Conservation (phyloP, 2,797 vertebrate species). For the Enteromius viviparus region DNA sequence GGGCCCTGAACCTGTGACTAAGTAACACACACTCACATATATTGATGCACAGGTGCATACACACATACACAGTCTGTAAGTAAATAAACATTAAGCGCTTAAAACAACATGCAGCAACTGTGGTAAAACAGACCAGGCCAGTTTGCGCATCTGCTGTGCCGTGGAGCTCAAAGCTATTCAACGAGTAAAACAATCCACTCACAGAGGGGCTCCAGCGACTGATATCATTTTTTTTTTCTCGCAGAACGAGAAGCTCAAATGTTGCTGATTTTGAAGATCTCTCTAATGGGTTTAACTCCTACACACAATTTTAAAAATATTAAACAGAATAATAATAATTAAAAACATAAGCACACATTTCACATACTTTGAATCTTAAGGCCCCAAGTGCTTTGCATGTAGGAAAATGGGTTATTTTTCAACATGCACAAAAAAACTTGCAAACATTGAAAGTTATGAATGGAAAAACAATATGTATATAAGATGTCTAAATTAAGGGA, state of each 20-base stretch:
- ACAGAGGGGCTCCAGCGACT: neutral
- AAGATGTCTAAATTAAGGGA: neutral
- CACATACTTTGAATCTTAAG: neutral
- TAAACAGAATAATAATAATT: neutral
- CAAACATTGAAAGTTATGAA: neutral
- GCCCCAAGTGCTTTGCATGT: neutral
- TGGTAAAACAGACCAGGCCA: slow-evolving; percentile 55
- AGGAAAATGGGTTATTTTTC: neutral
- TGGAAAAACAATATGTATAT: neutral
- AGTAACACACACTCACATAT: slow-evolving; percentile 24
- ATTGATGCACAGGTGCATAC: slow-evolving; percentile 30
- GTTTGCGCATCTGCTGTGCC: slow-evolving; percentile 56
- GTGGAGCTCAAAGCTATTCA: slow-evolving; percentile 26
- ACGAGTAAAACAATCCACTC: slow-evolving; percentile 15
- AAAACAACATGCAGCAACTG: slow-evolving; percentile 62
- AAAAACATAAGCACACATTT: neutral
- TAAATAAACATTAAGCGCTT: slow-evolving; percentile 62
- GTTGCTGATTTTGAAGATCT: neutral
- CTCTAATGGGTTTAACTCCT: neutral
- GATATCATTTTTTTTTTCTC: neutral
- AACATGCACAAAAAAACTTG: neutral
- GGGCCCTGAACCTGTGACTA: neutral
- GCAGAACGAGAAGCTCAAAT: slow-evolving; percentile 10
- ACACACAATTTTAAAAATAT: neutral
- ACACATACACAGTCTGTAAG: slow-evolving; percentile 42